Percentiles rank a stretch among this genome's conserved stretches.
phyloP scores from a whole-genome alignment of 2,888 invertebrate species.

The Tachina fera region DNA sequence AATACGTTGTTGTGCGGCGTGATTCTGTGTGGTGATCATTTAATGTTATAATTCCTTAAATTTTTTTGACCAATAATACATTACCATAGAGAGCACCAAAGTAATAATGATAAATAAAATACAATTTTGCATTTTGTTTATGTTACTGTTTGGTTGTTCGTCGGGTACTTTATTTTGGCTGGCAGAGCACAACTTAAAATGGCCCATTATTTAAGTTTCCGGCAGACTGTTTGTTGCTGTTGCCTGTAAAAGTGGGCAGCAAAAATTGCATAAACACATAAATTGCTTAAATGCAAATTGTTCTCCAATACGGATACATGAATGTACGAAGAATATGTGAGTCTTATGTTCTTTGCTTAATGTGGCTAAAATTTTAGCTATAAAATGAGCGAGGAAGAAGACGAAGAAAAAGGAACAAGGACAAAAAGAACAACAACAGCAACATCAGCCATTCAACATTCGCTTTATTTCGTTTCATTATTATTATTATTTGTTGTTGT shows the following conservation, averaged over 20 bases:
- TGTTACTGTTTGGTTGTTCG: slow-evolving; percentile 28
- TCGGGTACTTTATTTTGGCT: slow-evolving; percentile 32
- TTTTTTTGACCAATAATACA: slow-evolving; percentile 53
- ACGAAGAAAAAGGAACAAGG: not conserved
- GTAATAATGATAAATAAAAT: slow-evolving; percentile 65
- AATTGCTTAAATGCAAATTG: slow-evolving; percentile 51
- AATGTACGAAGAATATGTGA: slow-evolving; percentile 8
- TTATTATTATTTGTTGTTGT: slow-evolving; percentile 37
- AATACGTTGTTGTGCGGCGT: not conserved
- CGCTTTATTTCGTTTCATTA: slow-evolving; percentile 42
- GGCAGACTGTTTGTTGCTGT: slow-evolving; percentile 38
- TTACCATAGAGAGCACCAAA: slow-evolving; percentile 38
- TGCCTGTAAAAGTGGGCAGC: slow-evolving; percentile 29
- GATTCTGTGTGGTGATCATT: slow-evolving; percentile 40
- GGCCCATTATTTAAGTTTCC: slow-evolving; percentile 67
- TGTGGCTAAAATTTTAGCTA: slow-evolving; percentile 46
- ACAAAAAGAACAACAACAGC: slow-evolving; percentile 24
- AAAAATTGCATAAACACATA: slow-evolving; percentile 1
- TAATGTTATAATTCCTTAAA: slow-evolving; percentile 42
- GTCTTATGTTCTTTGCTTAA: slow-evolving; percentile 26
- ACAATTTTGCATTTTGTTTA: slow-evolving; percentile 54
- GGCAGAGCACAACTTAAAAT: slow-evolving; percentile 51
- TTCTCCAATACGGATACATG: slow-evolving; percentile 41
- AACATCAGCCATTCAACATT: slow-evolving; percentile 16
- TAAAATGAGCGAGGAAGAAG: slow-evolving; percentile 6